Evolutionary conservation across 2,113 vertebrate species (phyloP).

Genomic region (Cryptomyrus ogoouensis): DNA sequence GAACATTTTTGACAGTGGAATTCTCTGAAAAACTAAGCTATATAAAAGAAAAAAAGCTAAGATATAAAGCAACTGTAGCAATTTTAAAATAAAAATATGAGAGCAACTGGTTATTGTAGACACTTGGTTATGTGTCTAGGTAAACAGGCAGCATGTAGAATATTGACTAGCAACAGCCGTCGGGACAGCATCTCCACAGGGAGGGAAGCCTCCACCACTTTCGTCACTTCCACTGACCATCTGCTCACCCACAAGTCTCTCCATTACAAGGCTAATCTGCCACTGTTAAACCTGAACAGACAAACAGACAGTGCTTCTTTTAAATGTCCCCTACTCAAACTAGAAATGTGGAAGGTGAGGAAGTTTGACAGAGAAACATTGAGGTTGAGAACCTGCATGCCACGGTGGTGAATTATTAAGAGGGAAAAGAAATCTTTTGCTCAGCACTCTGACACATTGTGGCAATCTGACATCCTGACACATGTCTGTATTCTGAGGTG

Average conservation of each 20-base stretch:
- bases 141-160: neutral
- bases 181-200: neutral
- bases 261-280: neutral
- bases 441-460: neutral
- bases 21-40: neutral
- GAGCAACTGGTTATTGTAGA: neutral
- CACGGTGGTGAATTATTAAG: neutral
- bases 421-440: neutral
- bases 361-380: neutral
- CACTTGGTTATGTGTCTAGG: neutral
- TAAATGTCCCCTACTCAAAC: neutral
- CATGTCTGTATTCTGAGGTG: neutral
- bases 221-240: conserved; percentile 1
- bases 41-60: neutral
- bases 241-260: neutral
- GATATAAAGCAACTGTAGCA: neutral
- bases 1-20: neutral
- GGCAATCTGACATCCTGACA: neutral
- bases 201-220: neutral
- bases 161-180: neutral
- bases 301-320: neutral
- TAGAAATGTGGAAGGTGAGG: neutral
- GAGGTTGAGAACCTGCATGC: neutral
- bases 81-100: neutral
- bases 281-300: neutral